Evolutionary conservation across 2,113 vertebrate species (phyloP).

Genomic region (Vidua chalybeata): DNA sequence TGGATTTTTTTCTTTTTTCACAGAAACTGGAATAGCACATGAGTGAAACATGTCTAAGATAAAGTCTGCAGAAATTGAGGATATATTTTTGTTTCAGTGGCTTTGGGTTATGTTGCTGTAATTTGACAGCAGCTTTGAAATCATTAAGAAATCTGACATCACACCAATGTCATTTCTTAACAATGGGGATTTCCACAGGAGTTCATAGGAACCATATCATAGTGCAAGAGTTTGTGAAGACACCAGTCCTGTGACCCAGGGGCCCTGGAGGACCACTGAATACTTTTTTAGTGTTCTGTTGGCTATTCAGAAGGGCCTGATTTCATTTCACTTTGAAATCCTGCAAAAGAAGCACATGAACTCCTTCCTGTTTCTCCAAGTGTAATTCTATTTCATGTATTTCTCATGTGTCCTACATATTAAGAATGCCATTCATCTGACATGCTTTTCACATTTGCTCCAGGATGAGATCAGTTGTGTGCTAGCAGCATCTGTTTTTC

Average conservation of each 20-base stretch:
- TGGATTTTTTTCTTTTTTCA: neutral
- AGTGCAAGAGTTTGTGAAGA: neutral
- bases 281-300: neutral
- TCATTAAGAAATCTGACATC: neutral
- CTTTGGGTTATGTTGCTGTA: neutral
- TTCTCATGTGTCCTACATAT: neutral
- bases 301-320: neutral
- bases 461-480: neutral
- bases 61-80: neutral
- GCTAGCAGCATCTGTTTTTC: neutral
- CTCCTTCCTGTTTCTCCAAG: neutral
- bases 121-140: neutral
- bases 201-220: neutral
- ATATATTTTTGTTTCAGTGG: neutral
- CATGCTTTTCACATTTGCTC: neutral
- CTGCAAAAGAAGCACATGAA: neutral
- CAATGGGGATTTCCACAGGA: neutral
- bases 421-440: neutral
- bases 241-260: neutral
- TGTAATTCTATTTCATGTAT: neutral
- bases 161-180: neutral
- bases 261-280: rapidly evolving
- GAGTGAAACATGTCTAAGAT: neutral
- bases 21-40: neutral
- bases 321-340: neutral